Conservation (phyloP, 2,888 invertebrate species). For the Aricia artaxerxes region DNA sequence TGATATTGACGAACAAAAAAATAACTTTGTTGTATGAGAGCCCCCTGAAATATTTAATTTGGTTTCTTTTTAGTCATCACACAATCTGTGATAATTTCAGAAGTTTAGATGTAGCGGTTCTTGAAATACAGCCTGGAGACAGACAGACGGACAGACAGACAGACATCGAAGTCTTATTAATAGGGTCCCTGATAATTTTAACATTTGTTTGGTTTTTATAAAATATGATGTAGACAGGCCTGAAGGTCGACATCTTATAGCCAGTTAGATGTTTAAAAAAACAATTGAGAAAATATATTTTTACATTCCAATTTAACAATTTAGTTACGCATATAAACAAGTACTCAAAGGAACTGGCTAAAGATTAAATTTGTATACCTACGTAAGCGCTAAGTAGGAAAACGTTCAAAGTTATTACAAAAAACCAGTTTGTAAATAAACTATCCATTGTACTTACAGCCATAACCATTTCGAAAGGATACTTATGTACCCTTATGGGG, state of each 20-base stretch:
- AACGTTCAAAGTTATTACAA: not conserved
- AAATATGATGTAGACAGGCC: not conserved
- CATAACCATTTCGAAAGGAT: conserved; percentile 97
- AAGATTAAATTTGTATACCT: not conserved
- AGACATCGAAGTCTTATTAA: no score
- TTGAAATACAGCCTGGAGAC: no score
- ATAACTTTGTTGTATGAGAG: no score
- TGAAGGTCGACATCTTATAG: not conserved
- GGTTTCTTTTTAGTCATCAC: no score
- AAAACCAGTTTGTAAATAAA: not conserved
- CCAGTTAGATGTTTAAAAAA: not conserved
- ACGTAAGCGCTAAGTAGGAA: not conserved
- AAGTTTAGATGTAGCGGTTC: no score
- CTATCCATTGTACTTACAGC: conserved; percentile 84
- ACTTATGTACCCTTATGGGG: conserved; percentile 96
- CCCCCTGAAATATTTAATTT: no score
- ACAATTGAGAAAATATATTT: not conserved
- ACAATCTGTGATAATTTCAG: no score
- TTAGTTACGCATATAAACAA: not conserved
- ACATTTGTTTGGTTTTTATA: not conserved
- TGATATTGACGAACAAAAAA: no score
- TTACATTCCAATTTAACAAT: not conserved
- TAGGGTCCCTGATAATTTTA: not conserved
- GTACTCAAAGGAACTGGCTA: not conserved
- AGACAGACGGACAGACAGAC: no score